Evolutionary conservation across 1,140 invertebrate genomes (phyloP), one percentile per base, ranked within the genome.

Genomic region (Drosophila sp.): DNA sequence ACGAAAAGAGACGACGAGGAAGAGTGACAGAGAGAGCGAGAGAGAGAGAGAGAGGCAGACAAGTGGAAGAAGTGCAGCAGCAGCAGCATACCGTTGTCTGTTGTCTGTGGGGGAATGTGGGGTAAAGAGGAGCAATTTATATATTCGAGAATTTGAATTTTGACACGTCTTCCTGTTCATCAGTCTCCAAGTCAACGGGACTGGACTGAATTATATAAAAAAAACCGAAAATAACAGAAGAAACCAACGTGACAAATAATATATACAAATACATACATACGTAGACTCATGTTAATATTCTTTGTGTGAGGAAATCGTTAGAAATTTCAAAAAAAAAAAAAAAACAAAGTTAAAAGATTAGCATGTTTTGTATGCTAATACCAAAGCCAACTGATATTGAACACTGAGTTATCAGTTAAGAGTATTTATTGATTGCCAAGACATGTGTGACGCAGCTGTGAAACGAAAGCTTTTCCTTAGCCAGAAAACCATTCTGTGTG

Each of bases 131-230:
- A 23, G 47, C 50, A 11, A 32, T 55, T 30, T 5, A 38, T 25
- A 33, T 38, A 10, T 55, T 30, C 60, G 47, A 32, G 60, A 83
- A 82, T 79, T 32, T 70, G 75, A 83, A 76, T 87, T 87, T 86
- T 70, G 76, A 86, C 82, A 86, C 82, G 82, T 86, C 82, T 87
- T 86, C 82, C 82, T 87, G 82, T 86, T 64, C 80, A 65, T 63
- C 17, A 17, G 17, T 17, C 17, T n/a, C n/a, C 69, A 68, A 44
- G 50, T 60, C 33, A 6, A 27, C 8, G 10, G 7, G 3, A 27
- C 8, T 38, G 7, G 3, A 27, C 25, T 29, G 29, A 8, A 57
- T 80, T 80, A 41, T 76, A 79, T 82, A 82, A 81, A 58, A 33
- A 44, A 23, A 23, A 44, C 23, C 4, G 4, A 50, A 50, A 27